Conservation (phyloP, 2,888 invertebrate genomes). For the Tachystola acroxantha region DNA sequence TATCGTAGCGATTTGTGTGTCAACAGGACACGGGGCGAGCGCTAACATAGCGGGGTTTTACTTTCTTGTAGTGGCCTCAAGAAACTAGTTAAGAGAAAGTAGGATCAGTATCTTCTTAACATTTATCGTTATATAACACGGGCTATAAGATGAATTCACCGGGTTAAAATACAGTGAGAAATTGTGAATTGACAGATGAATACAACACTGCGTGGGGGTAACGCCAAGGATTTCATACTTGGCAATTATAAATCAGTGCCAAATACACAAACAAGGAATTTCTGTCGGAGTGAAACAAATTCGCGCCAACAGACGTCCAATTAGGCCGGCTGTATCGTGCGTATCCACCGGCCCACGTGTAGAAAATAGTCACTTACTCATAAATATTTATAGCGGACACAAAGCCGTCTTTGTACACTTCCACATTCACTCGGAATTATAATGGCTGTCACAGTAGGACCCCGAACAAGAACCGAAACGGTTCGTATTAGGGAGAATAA, state of each 20-base stretch:
- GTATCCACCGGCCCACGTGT: constrained; percentile 71
- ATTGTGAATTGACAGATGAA: constrained; percentile 9
- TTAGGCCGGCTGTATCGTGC: constrained; percentile 67
- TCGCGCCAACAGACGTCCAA: constrained; percentile 64
- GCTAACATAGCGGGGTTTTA: constrained; percentile 74
- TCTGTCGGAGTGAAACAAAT: constrained; percentile 57
- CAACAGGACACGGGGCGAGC: constrained; percentile 72
- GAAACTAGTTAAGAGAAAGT: constrained; percentile 76
- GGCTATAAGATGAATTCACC: constrained; percentile 14
- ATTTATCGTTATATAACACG: constrained; percentile 62
- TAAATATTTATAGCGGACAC: constrained; percentile 72
- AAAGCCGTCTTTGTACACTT: constrained; percentile 70
- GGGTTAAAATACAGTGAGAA: background rate
- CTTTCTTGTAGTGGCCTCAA: constrained; percentile 73
- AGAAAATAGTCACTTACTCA: constrained; percentile 70
- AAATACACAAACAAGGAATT: constrained; percentile 38
- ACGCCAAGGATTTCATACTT: constrained; percentile 9
- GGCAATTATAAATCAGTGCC: constrained; percentile 33
- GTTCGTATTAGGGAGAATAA: constrained; percentile 66
- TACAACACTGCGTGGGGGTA: constrained; percentile 7
- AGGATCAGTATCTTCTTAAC: constrained; percentile 63
- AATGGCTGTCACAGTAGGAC: constrained; percentile 73
- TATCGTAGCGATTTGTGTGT: constrained; percentile 68
- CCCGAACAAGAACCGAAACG: constrained; percentile 72
- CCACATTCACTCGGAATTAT: constrained; percentile 72